Conservation (phyloP, 2,888 invertebrate genomes). For the Acholoe squamosa region DNA sequence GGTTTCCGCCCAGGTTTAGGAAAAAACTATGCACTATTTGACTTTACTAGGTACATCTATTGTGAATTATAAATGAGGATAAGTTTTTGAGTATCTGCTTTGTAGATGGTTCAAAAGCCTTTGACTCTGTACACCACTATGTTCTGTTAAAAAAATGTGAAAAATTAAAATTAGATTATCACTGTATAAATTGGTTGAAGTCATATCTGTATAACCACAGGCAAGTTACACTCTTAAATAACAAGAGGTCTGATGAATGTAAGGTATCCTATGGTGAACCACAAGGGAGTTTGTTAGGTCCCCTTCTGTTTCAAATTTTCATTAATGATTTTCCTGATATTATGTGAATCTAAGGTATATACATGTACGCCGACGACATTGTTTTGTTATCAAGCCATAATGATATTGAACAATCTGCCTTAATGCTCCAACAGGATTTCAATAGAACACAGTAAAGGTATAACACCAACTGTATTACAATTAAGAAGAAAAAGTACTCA, state of each 20-base stretch:
- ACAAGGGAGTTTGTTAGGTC: constrained; percentile 8
- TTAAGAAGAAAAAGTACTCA: not conserved
- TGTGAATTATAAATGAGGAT: no score
- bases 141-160: no score
- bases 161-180: not conserved
- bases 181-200: not conserved
- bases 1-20: no score
- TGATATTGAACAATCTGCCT: not conserved
- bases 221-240: not conserved
- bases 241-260: not conserved
- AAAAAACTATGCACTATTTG: no score
- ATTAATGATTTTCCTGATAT: not conserved
- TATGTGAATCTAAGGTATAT: not conserved
- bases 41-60: no score
- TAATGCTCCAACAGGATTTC: not conserved
- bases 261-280: not conserved
- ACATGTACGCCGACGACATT: not conserved
- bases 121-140: no score
- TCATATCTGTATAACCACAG: not conserved
- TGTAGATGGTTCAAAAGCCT: no score
- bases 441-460: not conserved
- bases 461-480: not conserved
- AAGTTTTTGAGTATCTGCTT: no score
- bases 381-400: not conserved
- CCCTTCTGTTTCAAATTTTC: not conserved